Percentiles rank a stretch among this genome's conserved stretches.
These are phyloP conservation scores for Xiphophorus birchmanni DNA, from an alignment of 2,797 vertebrate species.

Conservation along the genomic window DNA sequence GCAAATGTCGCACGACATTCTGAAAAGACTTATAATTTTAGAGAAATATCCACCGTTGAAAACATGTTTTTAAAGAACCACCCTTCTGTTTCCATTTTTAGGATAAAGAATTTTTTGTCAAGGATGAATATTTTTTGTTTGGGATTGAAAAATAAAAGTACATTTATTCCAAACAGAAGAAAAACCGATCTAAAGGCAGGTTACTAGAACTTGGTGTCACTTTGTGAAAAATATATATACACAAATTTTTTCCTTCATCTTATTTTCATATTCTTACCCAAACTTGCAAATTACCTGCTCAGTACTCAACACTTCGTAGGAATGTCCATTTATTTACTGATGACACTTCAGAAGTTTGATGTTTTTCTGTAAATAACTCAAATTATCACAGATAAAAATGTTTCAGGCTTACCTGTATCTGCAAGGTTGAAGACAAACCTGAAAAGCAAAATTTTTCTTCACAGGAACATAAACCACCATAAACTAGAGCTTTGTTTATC, in stretches of 20 bases:
- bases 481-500: constrained; percentile 75
- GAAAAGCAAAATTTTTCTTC: not conserved
- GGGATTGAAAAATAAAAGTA: no score
- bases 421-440: not conserved
- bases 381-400: not conserved
- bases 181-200: no score
- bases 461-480: constrained; percentile 10
- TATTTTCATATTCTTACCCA: not conserved
- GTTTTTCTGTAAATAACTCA: not conserved
- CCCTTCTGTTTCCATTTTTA: no score
- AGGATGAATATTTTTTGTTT: no score
- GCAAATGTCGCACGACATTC: no score
- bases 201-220: rapidly evolving
- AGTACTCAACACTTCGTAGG: not conserved
- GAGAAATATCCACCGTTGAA: no score
- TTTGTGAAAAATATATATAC: no score
- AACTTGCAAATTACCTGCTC: not conserved
- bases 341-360: not conserved
- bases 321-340: not conserved
- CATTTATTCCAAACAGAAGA: no score
- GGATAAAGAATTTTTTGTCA: no score
- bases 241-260: not conserved
- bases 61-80: no score
- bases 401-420: not conserved
- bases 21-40: no score